phyloP scores from a whole-genome alignment of 2,888 invertebrate species.

The Arctia plantaginis region DNA sequence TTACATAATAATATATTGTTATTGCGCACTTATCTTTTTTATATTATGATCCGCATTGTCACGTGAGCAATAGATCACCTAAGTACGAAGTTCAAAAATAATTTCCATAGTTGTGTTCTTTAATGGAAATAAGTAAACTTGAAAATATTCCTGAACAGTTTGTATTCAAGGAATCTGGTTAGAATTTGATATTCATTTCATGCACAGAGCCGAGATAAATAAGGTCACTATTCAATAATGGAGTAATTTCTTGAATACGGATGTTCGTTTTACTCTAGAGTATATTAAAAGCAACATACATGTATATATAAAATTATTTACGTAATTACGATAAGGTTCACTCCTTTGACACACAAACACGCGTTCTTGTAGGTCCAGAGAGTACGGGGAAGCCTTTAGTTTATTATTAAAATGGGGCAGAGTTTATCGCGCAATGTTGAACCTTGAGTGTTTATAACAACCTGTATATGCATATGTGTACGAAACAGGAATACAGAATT shows the following conservation, averaged over 20 bases:
- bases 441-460: conserved; percentile 35
- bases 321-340: conserved; percentile 24
- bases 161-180: background rate
- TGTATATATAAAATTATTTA: conserved; percentile 14
- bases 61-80: background rate
- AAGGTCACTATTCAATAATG: conserved; percentile 16
- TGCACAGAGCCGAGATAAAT: conserved; percentile 8
- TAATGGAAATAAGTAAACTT: conserved; percentile 1
- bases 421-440: conserved; percentile 39
- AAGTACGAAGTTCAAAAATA: background rate
- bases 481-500: conserved; percentile 40
- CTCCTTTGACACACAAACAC: conserved; percentile 30
- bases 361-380: conserved; percentile 19
- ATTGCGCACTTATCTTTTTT: conserved; percentile 15
- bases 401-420: conserved; percentile 48
- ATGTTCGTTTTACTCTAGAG: background rate
- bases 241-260: background rate
- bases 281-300: conserved; percentile 26
- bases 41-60: background rate
- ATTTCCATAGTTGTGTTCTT: background rate
- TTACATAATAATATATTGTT: too few species aligned
- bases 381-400: conserved; percentile 36
- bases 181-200: conserved; percentile 12
- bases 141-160: conserved; percentile 6
- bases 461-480: conserved; percentile 15